These are phyloP conservation scores for Hippocampus mohnikei DNA, from an alignment of 2,113 vertebrate species.

Conservation along the genomic window DNA sequence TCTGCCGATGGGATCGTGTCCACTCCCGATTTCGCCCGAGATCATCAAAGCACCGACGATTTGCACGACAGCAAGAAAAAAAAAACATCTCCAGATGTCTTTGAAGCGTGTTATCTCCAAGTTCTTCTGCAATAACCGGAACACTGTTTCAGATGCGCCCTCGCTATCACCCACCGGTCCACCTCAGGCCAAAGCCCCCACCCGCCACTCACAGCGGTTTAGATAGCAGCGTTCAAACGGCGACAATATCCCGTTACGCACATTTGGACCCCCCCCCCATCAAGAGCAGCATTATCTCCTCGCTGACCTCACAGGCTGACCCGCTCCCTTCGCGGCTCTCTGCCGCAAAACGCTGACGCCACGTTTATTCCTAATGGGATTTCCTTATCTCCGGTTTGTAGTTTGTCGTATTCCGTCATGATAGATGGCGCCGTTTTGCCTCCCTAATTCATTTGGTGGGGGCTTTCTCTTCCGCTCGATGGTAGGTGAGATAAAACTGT, in stretches of 20 bases:
- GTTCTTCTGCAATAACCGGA: background rate
- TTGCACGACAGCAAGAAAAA: background rate
- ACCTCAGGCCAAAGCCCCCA: background rate
- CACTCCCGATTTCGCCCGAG: background rate
- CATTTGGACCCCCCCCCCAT: background rate
- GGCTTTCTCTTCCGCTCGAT: background rate
- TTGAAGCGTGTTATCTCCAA: background rate
- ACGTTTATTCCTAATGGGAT: background rate
- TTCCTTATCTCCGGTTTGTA: background rate
- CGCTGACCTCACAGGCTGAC: background rate
- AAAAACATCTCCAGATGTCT: background rate
- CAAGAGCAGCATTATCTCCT: background rate
- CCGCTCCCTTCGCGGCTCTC: background rate
- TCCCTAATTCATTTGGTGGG: background rate
- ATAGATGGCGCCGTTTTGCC: background rate
- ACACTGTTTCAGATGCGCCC: background rate
- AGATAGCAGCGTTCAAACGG: background rate
- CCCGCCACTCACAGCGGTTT: background rate
- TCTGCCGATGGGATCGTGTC: background rate
- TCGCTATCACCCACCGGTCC: background rate
- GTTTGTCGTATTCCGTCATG: background rate
- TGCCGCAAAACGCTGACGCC: background rate
- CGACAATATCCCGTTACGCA: background rate
- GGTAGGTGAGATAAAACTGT: background rate
- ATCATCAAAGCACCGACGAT: conserved; percentile 1